Evolutionary conservation across 2,888 invertebrate genomes (phyloP).

Genomic region (Dinocampus coccinellae): DNA sequence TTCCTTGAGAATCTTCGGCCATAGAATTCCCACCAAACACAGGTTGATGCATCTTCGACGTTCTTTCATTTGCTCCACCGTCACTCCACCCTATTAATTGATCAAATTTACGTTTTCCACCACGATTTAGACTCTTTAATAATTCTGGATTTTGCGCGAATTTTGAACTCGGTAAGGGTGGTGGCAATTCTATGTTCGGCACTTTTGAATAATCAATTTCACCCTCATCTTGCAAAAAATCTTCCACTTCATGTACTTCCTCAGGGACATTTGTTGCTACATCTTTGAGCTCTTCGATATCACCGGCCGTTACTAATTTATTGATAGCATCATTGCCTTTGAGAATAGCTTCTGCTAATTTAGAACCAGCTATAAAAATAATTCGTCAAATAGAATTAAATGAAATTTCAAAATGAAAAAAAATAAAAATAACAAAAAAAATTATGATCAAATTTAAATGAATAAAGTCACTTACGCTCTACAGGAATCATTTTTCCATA

Average conservation of each 20-base stretch:
- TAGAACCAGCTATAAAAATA: slow-evolving; percentile 76
- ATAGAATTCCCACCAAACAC: slow-evolving; percentile 58
- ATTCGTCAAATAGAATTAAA: neutral
- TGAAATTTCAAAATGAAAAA: slow-evolving; percentile 12
- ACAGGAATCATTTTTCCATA: slow-evolving; percentile 87
- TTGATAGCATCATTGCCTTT: slow-evolving; percentile 84
- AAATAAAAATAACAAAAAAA: slow-evolving; percentile 4
- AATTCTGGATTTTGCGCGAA: slow-evolving; percentile 67
- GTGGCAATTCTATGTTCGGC: slow-evolving; percentile 64
- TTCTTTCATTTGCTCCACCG: slow-evolving; percentile 53
- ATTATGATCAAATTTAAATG: neutral
- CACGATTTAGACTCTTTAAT: slow-evolving; percentile 62
- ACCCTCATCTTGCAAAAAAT: slow-evolving; percentile 70
- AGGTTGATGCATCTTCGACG: slow-evolving; percentile 59
- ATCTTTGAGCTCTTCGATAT: slow-evolving; percentile 84
- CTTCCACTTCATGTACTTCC: slow-evolving; percentile 67
- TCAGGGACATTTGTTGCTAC: slow-evolving; percentile 79
- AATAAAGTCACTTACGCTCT: slow-evolving; percentile 71
- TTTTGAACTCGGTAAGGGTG: slow-evolving; percentile 67
- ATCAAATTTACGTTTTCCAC: slow-evolving; percentile 66
- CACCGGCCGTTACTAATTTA: slow-evolving; percentile 83
- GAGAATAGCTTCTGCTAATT: slow-evolving; percentile 81
- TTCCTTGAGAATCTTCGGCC: slow-evolving; percentile 59
- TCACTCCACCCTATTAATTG: slow-evolving; percentile 66
- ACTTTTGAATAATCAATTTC: slow-evolving; percentile 67